A percentile compares a stretch with the other conserved stretches of the same genome.
phyloP scores from a whole-genome alignment of 2,797 vertebrate genomes.

The Darevskia mixta region DNA sequence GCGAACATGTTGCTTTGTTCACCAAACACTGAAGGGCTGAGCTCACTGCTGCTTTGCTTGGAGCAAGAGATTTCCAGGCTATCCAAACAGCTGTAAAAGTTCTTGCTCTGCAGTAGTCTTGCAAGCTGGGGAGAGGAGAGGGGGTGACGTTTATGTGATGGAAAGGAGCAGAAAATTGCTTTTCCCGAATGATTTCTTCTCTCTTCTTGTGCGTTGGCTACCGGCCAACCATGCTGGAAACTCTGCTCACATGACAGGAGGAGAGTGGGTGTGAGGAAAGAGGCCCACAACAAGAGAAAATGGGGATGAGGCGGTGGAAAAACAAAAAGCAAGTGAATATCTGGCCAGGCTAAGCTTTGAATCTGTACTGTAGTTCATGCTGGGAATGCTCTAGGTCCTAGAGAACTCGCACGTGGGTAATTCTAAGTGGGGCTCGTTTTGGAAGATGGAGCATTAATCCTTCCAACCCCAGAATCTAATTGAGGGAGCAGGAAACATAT shows the following conservation, averaged over 20 bases:
- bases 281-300: conserved; percentile 51
- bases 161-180: conserved; percentile 74
- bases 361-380: neutral
- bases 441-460: neutral
- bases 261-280: conserved; percentile 70
- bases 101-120: conserved; percentile 19
- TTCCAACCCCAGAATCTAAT: neutral
- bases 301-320: conserved; percentile 51
- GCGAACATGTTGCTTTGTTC: rapidly evolving
- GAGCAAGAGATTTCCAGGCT: neutral
- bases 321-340: conserved; percentile 28
- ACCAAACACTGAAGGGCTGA: neutral
- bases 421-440: neutral
- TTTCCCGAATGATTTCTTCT: conserved; percentile 73
- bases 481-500: no score
- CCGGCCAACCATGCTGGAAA: conserved; percentile 79
- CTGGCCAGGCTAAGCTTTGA: conserved; percentile 32
- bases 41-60: conserved; percentile 21
- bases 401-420: neutral
- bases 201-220: conserved; percentile 73
- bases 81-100: conserved; percentile 1
- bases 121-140: conserved; percentile 38
- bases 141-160: conserved; percentile 26
- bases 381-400: neutral
- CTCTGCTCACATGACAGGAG: conserved; percentile 73